Evolutionary conservation across 2,113 vertebrate genomes (phyloP).

Genomic region (Pangasianodon hypophthalmus): DNA sequence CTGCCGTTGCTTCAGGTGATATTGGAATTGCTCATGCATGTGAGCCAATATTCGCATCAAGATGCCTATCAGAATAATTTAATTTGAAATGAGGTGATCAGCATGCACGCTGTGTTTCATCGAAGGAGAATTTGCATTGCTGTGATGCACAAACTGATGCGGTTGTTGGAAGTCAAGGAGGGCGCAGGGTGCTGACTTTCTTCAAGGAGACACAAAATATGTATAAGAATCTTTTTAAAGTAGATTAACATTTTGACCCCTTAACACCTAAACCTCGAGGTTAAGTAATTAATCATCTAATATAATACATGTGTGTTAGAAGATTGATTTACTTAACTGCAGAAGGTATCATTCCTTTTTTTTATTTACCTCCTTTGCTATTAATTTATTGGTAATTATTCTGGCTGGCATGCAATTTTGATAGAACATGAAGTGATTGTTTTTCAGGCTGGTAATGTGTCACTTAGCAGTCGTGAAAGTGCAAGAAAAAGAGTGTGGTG

Average conservation of each 20-base stretch:
- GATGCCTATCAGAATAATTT: slow-evolving; percentile 18
- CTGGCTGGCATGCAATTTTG: slow-evolving; percentile 7
- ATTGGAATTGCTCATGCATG: slow-evolving; percentile 19
- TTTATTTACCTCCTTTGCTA: not conserved
- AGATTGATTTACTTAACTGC: not conserved
- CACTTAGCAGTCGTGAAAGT: slow-evolving; percentile 33
- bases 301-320: not conserved
- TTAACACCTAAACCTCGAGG: not conserved
- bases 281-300: not conserved
- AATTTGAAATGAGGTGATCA: slow-evolving; percentile 19
- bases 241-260: slow-evolving; percentile 1
- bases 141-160: not conserved
- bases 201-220: slow-evolving; percentile 20
- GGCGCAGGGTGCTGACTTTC: not conserved
- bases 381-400: slow-evolving; percentile 26
- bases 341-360: not conserved
- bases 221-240: not conserved
- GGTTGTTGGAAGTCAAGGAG: not conserved
- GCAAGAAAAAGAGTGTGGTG: slow-evolving; percentile 8
- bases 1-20: slow-evolving; percentile 18
- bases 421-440: slow-evolving; percentile 28
- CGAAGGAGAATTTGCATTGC: slow-evolving; percentile 25
- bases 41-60: slow-evolving; percentile 1
- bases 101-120: slow-evolving; percentile 2
- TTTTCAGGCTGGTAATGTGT: slow-evolving; percentile 20